Evolutionary conservation across 2,113 vertebrate genomes (phyloP), one percentile per base, ranked within the genome.

Genomic region (Galemys pyrenaicus): DNA sequence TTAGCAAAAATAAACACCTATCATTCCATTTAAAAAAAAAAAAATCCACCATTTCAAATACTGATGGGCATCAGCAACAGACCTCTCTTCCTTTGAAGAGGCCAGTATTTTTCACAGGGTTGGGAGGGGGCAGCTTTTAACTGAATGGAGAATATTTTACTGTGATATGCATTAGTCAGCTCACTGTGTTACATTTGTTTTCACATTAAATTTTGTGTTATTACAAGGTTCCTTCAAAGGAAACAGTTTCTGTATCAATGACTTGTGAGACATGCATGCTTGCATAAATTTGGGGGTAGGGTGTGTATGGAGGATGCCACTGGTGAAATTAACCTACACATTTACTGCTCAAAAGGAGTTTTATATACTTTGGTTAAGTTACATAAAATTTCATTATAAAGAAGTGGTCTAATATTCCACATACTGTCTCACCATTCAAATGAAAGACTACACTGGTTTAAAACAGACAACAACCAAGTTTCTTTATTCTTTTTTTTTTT

Each of bases 121-220:
- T n/a, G 32, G 39, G 67, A 41, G 68, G 60, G 67, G 56, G 84
- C 51, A 5, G 20, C 54, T 56, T 79, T 64, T 60, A 73, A 64
- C 97, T 96, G 89, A 94, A 95, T 94, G 97, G 97, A 98, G 98
- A 73, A 2, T 98, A 98, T 98, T 99, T 92, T 93, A 46, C n/a
- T 54, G 56, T 44, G 37, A 65, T 44, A 11, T 37, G 44, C 5
- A 9, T 74, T 82, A 20, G 30, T 82, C 79, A 88, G 54, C 37
- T 32, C 82, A 60, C 54, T 32, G 49, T 91, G 74, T 51, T 98
- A 99, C 93, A 41, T 96, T 96, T 62, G 85, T 96, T 98, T 98
- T 97, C 98, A 92, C 98, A 98, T 98, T 87, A 95, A 95, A 97
- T 98, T 99, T 98, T 90, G 88, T 94, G 93, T 85, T 79, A 98